Evolutionary conservation across 2,888 invertebrate genomes (phyloP).

Genomic region (Eulithis testata): DNA sequence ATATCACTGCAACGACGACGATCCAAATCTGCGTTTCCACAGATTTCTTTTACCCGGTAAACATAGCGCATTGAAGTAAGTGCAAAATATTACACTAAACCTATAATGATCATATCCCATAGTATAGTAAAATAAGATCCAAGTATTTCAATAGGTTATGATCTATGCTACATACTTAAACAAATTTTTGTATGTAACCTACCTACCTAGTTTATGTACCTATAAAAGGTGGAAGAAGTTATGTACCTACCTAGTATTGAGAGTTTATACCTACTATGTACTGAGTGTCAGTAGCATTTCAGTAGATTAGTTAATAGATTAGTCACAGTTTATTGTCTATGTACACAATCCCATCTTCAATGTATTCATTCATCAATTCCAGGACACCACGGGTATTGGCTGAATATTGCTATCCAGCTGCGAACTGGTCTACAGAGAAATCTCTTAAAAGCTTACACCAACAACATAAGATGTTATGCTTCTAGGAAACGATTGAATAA

Average conservation of each 20-base stretch:
- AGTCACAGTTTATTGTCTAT: background rate
- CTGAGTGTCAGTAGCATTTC: no score
- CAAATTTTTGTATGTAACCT: no score
- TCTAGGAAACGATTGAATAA: conserved; percentile 4
- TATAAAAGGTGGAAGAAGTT: no score
- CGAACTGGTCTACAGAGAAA: conserved; percentile 9
- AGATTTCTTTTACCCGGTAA: conserved; percentile 3
- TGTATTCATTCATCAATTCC: background rate
- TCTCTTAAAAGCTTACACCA: conserved; percentile 8
- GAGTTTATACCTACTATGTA: no score
- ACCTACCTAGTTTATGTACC: no score
- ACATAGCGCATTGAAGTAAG: conserved; percentile 4
- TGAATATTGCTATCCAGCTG: conserved; percentile 19
- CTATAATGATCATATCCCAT: background rate
- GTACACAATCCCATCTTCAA: background rate
- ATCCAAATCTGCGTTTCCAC: background rate
- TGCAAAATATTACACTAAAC: background rate
- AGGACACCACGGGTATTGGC: conserved; percentile 8
- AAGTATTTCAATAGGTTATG: no score
- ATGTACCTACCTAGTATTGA: no score
- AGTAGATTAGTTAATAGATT: no score
- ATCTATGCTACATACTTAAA: no score
- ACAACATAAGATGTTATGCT: conserved; percentile 7
- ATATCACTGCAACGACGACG: background rate
- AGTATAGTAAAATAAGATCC: no score